phyloP scores from a whole-genome alignment of 1,140 invertebrate genomes.

The Drosophila sproati region DNA sequence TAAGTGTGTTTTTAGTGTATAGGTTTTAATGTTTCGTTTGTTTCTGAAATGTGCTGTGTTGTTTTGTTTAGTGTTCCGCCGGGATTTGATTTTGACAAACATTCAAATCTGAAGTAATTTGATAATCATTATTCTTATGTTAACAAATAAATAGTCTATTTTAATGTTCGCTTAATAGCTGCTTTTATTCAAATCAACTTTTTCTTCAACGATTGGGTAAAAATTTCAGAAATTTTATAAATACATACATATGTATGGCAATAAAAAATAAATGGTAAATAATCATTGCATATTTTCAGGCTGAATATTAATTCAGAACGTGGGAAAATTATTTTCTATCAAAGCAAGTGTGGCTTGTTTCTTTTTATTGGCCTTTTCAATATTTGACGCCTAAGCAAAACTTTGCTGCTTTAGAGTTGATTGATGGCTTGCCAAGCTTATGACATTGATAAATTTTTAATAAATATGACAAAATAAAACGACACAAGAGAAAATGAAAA shows the following conservation, averaged over 20 bases:
- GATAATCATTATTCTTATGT: background rate
- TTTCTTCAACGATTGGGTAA: no score
- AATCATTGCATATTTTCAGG: slow-evolving; percentile 1
- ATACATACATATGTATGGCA: background rate
- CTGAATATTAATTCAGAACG: background rate
- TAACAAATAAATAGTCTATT: no score
- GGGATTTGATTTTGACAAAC: background rate
- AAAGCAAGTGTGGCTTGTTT: background rate
- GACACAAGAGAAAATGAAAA: background rate
- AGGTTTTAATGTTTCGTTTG: background rate
- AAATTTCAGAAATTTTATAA: background rate
- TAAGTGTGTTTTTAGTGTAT: background rate
- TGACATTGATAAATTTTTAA: slow-evolving; percentile 81
- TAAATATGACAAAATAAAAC: slow-evolving; percentile 60
- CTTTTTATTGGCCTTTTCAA: slow-evolving; percentile 17
- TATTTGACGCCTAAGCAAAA: slow-evolving; percentile 47
- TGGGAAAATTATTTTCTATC: background rate
- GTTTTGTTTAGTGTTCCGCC: background rate
- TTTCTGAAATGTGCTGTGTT: background rate
- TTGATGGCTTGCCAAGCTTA: slow-evolving; percentile 67
- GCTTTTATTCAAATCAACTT: no score
- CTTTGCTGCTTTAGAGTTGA: slow-evolving; percentile 59
- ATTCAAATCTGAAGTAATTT: background rate
- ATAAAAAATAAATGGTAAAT: background rate
- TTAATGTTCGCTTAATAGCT: no score